Evolutionary conservation across 92 coral and sea anemone genomes (phyloP).

Genomic region (Metridium senile): DNA sequence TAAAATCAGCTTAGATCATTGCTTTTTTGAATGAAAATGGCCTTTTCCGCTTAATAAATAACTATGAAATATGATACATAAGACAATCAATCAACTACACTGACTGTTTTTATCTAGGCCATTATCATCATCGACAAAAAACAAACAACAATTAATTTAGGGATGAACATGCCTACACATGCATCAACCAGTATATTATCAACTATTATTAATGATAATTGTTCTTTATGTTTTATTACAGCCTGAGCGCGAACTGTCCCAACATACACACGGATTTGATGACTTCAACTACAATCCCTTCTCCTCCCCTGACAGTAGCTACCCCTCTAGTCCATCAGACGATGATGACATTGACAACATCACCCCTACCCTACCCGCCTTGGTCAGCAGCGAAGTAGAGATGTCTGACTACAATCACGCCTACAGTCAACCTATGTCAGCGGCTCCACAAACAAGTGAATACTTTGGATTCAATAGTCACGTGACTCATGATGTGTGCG

Average conservation of each 20-base stretch:
- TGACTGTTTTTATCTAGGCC: too few species aligned
- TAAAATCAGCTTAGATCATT: too few species aligned
- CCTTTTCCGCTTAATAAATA: too few species aligned
- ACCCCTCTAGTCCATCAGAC: slow-evolving; percentile 18
- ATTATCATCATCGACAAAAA: too few species aligned
- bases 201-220: too few species aligned
- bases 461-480: neutral
- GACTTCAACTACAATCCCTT: neutral
- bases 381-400: too few species aligned
- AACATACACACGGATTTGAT: neutral
- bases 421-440: neutral
- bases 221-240: neutral
- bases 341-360: slow-evolving; percentile 30
- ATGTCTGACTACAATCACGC: neutral
- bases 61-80: too few species aligned
- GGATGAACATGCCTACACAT: too few species aligned
- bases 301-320: slow-evolving; percentile 29
- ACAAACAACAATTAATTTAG: too few species aligned
- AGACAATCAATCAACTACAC: too few species aligned
- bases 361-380: slow-evolving; percentile 27
- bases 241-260: neutral
- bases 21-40: too few species aligned
- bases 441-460: neutral
- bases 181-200: too few species aligned
- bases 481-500: neutral